Percentiles rank a stretch among this genome's conserved stretches.
Conservation (phyloP, 2,888 invertebrate genomes). For the Agelastica alni region DNA sequence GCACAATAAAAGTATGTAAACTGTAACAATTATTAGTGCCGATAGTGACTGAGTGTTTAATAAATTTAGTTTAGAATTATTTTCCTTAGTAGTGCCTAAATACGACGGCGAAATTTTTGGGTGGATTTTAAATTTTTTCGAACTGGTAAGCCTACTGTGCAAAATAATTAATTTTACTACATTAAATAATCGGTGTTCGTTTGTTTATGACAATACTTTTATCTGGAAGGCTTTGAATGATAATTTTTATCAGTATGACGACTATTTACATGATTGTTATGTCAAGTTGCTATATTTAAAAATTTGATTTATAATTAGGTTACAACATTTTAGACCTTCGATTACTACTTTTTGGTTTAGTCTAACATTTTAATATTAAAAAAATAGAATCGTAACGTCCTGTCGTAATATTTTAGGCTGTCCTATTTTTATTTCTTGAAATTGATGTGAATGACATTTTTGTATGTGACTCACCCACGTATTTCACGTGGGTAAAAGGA, state of each 20-base stretch:
- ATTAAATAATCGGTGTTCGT: background rate
- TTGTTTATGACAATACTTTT: background rate
- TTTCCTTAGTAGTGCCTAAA: constrained; percentile 15
- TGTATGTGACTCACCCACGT: background rate
- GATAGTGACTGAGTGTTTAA: constrained; percentile 28
- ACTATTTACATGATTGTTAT: constrained; percentile 30
- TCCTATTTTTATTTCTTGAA: constrained; percentile 1
- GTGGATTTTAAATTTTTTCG: constrained; percentile 35
- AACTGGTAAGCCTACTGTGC: constrained; percentile 32
- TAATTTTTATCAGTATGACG: constrained; percentile 30
- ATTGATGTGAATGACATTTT: constrained; percentile 4
- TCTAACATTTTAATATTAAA: background rate
- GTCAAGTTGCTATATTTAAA: constrained; percentile 42
- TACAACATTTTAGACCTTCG: constrained; percentile 45
- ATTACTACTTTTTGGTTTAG: constrained; percentile 11
- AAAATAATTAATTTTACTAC: background rate
- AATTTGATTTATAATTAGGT: constrained; percentile 52
- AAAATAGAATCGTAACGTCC: background rate
- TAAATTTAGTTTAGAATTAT: constrained; percentile 10
- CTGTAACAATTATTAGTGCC: constrained; percentile 26
- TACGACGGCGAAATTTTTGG: constrained; percentile 31
- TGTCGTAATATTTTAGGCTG: background rate
- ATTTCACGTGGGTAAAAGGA: constrained; percentile 7
- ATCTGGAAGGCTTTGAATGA: background rate
- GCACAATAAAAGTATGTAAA: constrained; percentile 35